A percentile compares a stretch with the other conserved stretches of the same genome.
Conservation (phyloP, 2,113 vertebrate genomes). For the Megaceryle maxima region DNA sequence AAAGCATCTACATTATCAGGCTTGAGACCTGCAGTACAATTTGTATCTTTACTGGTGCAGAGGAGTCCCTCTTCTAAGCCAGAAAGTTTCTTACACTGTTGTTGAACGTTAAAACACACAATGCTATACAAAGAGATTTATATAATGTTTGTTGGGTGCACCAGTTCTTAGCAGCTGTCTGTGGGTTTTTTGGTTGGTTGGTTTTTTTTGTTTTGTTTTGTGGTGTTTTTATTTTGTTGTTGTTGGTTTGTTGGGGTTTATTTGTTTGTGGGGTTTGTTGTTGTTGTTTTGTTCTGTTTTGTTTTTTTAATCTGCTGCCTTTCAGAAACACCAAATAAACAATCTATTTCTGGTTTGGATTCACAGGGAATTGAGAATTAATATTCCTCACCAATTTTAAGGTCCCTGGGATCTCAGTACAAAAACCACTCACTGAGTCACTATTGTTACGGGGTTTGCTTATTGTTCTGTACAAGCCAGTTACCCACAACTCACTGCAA, state of each 20-base stretch:
- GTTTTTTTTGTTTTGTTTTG: not conserved
- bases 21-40: not conserved
- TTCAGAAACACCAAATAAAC: not conserved
- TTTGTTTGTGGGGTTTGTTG: too few species aligned
- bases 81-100: not conserved
- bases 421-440: not conserved
- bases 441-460: not conserved
- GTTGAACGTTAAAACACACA: not conserved
- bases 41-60: not conserved
- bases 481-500: not conserved
- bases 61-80: not conserved
- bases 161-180: not conserved
- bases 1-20: not conserved
- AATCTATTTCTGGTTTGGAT: not conserved
- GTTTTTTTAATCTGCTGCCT: not conserved
- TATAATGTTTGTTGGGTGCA: not conserved
- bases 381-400: not conserved
- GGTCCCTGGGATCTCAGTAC: not conserved
- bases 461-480: not conserved
- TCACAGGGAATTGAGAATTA: not conserved
- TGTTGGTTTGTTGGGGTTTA: not conserved
- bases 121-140: not conserved
- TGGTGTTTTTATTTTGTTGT: too few species aligned
- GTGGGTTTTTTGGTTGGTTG: not conserved
- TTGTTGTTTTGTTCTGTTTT: too few species aligned